These are phyloP conservation scores for Astreopora myriophthalma DNA, from an alignment of 64 coral and sea anemone species.

Conservation along the genomic window DNA sequence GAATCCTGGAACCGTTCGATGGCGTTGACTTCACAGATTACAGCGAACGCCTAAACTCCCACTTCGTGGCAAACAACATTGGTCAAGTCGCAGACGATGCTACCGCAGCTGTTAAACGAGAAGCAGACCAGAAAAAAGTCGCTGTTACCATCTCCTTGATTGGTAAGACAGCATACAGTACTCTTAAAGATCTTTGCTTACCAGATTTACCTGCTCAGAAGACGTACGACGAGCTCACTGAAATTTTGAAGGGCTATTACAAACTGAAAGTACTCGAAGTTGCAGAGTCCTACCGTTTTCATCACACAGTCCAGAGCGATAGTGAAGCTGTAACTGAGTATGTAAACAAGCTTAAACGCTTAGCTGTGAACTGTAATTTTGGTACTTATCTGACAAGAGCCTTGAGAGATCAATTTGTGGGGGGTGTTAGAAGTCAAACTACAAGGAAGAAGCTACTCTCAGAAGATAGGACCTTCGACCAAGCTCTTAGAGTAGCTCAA, in stretches of 20 bases:
- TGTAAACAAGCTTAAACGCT: slow-evolving; percentile 56
- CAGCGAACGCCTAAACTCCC: slow-evolving; percentile 37
- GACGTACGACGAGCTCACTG: slow-evolving; percentile 43
- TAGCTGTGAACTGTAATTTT: slow-evolving; percentile 74
- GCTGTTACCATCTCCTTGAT: slow-evolving; percentile 58
- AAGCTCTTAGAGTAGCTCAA: slow-evolving; percentile 62
- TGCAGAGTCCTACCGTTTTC: slow-evolving; percentile 68
- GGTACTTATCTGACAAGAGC: slow-evolving; percentile 54
- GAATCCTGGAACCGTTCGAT: slow-evolving; percentile 32
- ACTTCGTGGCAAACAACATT: slow-evolving; percentile 62
- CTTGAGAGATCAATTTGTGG: slow-evolving; percentile 72
- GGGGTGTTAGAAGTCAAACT: slow-evolving; percentile 49
- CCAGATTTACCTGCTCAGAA: slow-evolving; percentile 58
- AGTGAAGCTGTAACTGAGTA: slow-evolving; percentile 76
- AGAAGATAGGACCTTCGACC: slow-evolving; percentile 66
- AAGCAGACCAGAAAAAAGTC: slow-evolving; percentile 67
- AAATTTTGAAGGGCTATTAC: slow-evolving; percentile 39
- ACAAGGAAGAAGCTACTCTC: slow-evolving; percentile 62
- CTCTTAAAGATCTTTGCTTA: slow-evolving; percentile 68
- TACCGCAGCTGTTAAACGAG: slow-evolving; percentile 5
- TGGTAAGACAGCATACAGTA: slow-evolving; percentile 51
- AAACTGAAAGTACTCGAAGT: slow-evolving; percentile 82
- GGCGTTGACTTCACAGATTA: slow-evolving; percentile 42
- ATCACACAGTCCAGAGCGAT: slow-evolving; percentile 53
- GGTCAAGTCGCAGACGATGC: slow-evolving; percentile 43